Conservation (phyloP, 2,113 vertebrate genomes). For the Micronisus gabar region DNA sequence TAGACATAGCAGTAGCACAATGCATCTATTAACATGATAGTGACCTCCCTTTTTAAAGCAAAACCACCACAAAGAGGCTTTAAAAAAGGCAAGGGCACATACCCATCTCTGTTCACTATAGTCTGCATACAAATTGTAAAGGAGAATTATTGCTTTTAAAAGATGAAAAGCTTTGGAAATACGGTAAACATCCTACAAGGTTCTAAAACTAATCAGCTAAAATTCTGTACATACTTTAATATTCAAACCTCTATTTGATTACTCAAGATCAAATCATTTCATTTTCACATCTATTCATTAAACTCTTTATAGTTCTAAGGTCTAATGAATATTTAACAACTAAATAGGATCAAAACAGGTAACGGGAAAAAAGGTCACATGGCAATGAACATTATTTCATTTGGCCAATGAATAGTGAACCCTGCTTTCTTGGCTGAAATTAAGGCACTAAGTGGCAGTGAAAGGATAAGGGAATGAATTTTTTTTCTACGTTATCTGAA, state of each 20-base stretch:
- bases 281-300: slow-evolving; percentile 62
- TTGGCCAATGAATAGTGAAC: slow-evolving; percentile 70
- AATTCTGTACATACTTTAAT: slow-evolving; percentile 50
- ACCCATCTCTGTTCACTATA: slow-evolving; percentile 3
- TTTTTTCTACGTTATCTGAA: slow-evolving; percentile 15
- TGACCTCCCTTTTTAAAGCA: slow-evolving; percentile 27
- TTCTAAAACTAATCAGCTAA: slow-evolving; percentile 52
- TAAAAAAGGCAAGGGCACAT: slow-evolving; percentile 37
- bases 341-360: slow-evolving; percentile 41
- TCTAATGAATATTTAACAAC: slow-evolving; percentile 64
- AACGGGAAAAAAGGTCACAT: slow-evolving; percentile 21
- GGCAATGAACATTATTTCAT: slow-evolving; percentile 63
- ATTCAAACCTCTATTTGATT: slow-evolving; percentile 59
- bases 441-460: slow-evolving; percentile 82
- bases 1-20: background rate
- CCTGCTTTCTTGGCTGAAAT: slow-evolving; percentile 75
- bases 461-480: slow-evolving; percentile 64
- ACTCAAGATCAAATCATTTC: slow-evolving; percentile 30
- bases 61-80: background rate
- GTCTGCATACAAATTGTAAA: slow-evolving; percentile 34
- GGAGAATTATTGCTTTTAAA: slow-evolving; percentile 72
- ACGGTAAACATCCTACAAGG: slow-evolving; percentile 53
- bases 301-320: slow-evolving; percentile 54
- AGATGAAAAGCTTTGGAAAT: slow-evolving; percentile 66
- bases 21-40: background rate